These are phyloP conservation scores for Echeneis naucrates DNA, from an alignment of 2,797 vertebrate species.

Conservation along the genomic window DNA sequence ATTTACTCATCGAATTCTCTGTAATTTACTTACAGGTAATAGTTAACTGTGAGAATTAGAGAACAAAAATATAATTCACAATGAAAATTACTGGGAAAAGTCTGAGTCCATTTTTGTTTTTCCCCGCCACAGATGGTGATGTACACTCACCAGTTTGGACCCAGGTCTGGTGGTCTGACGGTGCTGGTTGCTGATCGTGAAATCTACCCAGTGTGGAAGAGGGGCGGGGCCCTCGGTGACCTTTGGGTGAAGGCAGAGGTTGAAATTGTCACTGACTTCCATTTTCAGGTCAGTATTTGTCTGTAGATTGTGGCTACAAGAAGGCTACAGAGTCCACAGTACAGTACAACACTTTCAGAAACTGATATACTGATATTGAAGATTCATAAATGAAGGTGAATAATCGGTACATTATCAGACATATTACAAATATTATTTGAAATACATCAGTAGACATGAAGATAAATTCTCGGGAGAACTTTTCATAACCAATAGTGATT, in stretches of 20 bases:
- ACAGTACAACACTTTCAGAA: background rate
- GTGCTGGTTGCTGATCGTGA: conserved; percentile 77
- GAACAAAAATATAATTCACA: background rate
- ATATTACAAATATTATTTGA: no score
- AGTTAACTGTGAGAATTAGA: background rate
- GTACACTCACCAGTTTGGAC: conserved; percentile 91
- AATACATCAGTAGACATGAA: no score
- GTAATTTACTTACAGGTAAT: background rate
- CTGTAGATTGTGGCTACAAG: background rate
- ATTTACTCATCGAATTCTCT: background rate
- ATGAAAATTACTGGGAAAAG: background rate
- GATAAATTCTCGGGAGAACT: no score
- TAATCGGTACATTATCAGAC: background rate
- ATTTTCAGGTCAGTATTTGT: conserved; percentile 83
- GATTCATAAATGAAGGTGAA: background rate
- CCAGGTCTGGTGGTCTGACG: conserved; percentile 78
- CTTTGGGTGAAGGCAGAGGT: conserved; percentile 91
- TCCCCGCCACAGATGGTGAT: conserved; percentile 85
- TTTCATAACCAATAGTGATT: no score
- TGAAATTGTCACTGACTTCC: conserved; percentile 69
- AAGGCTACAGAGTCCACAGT: no score
- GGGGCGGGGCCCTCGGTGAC: conserved; percentile 87
- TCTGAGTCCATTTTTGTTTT: conserved; percentile 8
- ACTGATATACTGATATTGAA: background rate
- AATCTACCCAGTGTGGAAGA: conserved; percentile 80